Evolutionary conservation across 2,113 vertebrate species (phyloP).

Genomic region (Triplophysa siluroides): DNA sequence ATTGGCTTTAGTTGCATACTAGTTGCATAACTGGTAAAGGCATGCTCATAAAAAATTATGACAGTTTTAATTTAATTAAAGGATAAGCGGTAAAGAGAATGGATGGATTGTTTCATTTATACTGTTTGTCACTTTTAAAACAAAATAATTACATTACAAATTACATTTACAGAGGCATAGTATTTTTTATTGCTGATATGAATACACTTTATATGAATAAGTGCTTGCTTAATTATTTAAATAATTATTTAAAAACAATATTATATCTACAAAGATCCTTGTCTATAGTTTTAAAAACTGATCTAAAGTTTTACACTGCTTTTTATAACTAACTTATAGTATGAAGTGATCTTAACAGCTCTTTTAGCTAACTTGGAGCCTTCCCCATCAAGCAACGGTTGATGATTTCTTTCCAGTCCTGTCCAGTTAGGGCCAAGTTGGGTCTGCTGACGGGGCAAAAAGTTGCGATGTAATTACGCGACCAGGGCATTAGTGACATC

Average conservation of each 20-base stretch:
- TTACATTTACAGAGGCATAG: neutral
- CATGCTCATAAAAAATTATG: neutral
- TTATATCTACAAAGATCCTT: no score
- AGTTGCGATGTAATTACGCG: constrained; percentile 74
- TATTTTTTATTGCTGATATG: neutral
- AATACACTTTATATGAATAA: neutral
- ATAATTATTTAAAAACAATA: neutral
- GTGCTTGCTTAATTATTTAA: neutral
- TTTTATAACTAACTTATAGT: constrained; percentile 8
- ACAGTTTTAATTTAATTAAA: neutral
- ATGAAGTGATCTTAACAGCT: constrained; percentile 26
- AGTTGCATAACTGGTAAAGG: neutral
- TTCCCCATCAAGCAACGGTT: constrained; percentile 17
- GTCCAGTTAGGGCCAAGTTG: constrained; percentile 54
- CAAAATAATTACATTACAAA: neutral
- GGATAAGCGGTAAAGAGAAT: no score
- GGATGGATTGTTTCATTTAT: no score
- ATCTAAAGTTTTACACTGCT: neutral
- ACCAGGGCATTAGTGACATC: constrained; percentile 65
- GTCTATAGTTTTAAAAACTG: no score
- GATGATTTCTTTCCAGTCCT: constrained; percentile 64
- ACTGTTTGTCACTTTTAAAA: neutral
- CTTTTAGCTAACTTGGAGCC: constrained; percentile 20
- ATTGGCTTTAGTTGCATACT: neutral
- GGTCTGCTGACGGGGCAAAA: constrained; percentile 74